These are phyloP conservation scores for Disparrhopalites patrizii DNA, from an alignment of 2,888 invertebrate genomes.

Conservation along the genomic window DNA sequence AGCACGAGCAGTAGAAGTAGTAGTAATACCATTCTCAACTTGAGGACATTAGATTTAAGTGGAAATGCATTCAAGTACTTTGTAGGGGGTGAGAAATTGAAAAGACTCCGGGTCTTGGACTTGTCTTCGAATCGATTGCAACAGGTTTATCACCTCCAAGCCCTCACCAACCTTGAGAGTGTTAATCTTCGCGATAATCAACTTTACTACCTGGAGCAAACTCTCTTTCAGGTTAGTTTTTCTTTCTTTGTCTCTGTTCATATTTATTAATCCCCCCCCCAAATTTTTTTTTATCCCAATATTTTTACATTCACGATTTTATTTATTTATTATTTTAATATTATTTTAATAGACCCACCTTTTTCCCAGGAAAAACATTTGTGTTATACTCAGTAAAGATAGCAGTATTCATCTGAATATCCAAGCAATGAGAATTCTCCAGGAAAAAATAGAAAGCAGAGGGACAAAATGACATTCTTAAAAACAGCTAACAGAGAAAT, in stretches of 20 bases:
- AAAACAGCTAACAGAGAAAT: too few species aligned
- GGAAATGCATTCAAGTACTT: slow-evolving; percentile 46
- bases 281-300: too few species aligned
- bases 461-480: too few species aligned
- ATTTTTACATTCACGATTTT: too few species aligned
- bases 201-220: slow-evolving; percentile 41
- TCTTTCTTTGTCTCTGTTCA: background rate
- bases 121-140: slow-evolving; percentile 45
- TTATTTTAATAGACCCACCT: too few species aligned
- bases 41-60: slow-evolving; percentile 46
- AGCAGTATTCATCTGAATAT: too few species aligned
- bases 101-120: slow-evolving; percentile 44
- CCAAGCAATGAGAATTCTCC: too few species aligned
- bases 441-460: too few species aligned
- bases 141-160: slow-evolving; percentile 37
- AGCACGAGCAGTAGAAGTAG: background rate
- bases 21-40: slow-evolving; percentile 30
- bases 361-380: too few species aligned
- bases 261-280: too few species aligned
- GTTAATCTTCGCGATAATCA: slow-evolving; percentile 48
- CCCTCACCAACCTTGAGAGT: slow-evolving; percentile 43
- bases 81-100: slow-evolving; percentile 39
- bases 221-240: slow-evolving; percentile 46
- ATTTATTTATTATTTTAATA: too few species aligned
- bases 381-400: too few species aligned